Percentiles rank a stretch among this genome's conserved stretches.
Evolutionary conservation across 2,888 invertebrate genomes (phyloP).

Genomic region (Drosophila falleni): DNA sequence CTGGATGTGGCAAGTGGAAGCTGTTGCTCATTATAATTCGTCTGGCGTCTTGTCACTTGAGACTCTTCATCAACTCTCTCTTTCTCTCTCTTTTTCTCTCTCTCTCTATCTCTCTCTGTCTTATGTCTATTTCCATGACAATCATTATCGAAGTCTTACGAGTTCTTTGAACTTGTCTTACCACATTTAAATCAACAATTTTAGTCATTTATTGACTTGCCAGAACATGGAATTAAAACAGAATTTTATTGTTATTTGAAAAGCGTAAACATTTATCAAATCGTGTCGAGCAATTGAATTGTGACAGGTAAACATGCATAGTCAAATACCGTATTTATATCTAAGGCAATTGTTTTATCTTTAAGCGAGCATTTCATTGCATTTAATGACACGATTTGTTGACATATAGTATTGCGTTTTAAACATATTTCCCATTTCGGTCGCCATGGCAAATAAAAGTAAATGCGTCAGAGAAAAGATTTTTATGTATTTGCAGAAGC

Average conservation of each 20-base stretch:
- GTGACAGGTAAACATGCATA: not conserved
- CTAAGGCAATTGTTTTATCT: not conserved
- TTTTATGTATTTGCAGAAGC: constrained; percentile 23
- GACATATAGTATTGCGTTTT: constrained; percentile 9
- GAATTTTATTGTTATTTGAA: constrained; percentile 22
- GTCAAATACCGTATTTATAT: not conserved
- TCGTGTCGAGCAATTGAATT: constrained; percentile 17
- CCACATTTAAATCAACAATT: not conserved
- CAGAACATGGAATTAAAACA: constrained; percentile 9
- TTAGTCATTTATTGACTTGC: constrained; percentile 1
- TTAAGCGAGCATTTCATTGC: constrained; percentile 11
- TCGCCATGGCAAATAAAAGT: constrained; percentile 8
- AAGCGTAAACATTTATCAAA: constrained; percentile 18
- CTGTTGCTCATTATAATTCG: constrained; percentile 61
- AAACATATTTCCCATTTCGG: constrained; percentile 14
- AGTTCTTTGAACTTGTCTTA: constrained; percentile 26
- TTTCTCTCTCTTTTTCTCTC: constrained; percentile 3
- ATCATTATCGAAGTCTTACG: constrained; percentile 5
- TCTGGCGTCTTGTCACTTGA: constrained; percentile 44
- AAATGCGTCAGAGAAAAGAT: constrained; percentile 1
- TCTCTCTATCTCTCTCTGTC: not conserved
- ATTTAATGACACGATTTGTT: constrained; percentile 14
- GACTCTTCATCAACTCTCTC: constrained; percentile 10
- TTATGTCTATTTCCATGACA: not conserved
- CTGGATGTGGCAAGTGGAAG: not conserved